A percentile compares a stretch with the other conserved stretches of the same genome.
Evolutionary conservation across 2,113 vertebrate species (phyloP).

Genomic region (Daubentonia madagascariensis): DNA sequence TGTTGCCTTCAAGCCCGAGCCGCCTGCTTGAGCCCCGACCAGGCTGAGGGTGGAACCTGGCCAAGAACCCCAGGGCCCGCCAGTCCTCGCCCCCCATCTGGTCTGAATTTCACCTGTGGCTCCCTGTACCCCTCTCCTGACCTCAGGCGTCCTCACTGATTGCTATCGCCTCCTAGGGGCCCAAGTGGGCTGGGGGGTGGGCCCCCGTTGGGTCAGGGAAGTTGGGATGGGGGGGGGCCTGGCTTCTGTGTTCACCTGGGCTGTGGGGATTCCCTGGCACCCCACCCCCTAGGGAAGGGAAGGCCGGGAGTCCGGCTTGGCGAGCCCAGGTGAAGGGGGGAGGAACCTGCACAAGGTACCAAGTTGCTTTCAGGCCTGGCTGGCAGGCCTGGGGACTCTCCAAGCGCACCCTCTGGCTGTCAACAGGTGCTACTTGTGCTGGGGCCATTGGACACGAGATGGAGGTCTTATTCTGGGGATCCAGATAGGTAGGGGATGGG

Average conservation of each 20-base stretch:
- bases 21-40: not conserved
- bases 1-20: not conserved
- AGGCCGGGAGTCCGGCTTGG: too few relatives aligned
- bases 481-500: too few relatives aligned
- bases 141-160: too few relatives aligned
- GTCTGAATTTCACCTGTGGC: too few relatives aligned
- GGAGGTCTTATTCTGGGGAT: conserved; percentile 89
- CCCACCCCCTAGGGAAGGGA: conserved; percentile 77
- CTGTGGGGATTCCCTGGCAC: conserved; percentile 78
- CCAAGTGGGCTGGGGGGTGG: too few relatives aligned
- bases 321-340: conserved; percentile 61
- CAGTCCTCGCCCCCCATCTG: too few relatives aligned
- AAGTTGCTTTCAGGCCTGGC: too few relatives aligned
- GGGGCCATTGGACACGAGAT: conserved; percentile 86
- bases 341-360: conserved; percentile 41
- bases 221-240: conserved; percentile 76
- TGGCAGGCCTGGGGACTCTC: too few relatives aligned
- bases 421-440: conserved; percentile 83
- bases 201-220: conserved; percentile 69
- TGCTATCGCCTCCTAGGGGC: too few relatives aligned
- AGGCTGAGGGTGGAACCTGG: not conserved
- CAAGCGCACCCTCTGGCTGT: too few relatives aligned
- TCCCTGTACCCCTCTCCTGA: too few relatives aligned
- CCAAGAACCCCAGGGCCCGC: not conserved
- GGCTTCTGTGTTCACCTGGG: conserved; percentile 79